phyloP scores from a whole-genome alignment of 2,888 invertebrate species.

The Chaitophorus viminalis region DNA sequence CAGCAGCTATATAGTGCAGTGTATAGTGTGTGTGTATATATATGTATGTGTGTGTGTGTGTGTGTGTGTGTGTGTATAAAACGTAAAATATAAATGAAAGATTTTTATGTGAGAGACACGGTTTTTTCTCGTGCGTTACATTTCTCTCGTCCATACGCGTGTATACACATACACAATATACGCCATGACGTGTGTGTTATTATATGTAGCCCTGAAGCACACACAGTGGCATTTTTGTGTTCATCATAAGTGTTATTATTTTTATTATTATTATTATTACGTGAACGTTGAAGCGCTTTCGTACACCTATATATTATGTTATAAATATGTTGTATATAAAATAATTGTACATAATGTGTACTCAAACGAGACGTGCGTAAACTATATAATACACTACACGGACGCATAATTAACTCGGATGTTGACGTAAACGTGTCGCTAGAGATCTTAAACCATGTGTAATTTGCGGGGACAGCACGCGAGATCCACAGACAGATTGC shows the following conservation, averaged over 20 bases:
- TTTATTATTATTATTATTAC: too few relatives aligned
- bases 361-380: slow-evolving; percentile 34
- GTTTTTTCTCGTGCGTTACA: not conserved
- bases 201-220: too few relatives aligned
- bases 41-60: too few relatives aligned
- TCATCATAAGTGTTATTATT: not conserved
- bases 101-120: not conserved
- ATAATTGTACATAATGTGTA: slow-evolving; percentile 29
- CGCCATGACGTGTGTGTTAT: too few relatives aligned
- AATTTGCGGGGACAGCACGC: slow-evolving; percentile 43
- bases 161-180: not conserved
- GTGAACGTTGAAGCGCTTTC: not conserved
- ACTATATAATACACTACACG: not conserved
- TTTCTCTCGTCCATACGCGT: not conserved
- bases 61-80: too few relatives aligned
- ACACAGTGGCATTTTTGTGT: not conserved
- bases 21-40: too few relatives aligned
- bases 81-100: not conserved
- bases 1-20: too few relatives aligned
- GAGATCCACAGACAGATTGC: slow-evolving; percentile 32
- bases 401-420: slow-evolving; percentile 59
- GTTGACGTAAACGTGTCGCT: slow-evolving; percentile 57
- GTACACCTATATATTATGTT: not conserved
- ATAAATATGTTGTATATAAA: not conserved
- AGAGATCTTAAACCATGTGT: slow-evolving; percentile 44